Evolutionary conservation across 2,113 vertebrate genomes (phyloP), one percentile per base, ranked within the genome.

Genomic region (Boleophthalmus pectinirostris): DNA sequence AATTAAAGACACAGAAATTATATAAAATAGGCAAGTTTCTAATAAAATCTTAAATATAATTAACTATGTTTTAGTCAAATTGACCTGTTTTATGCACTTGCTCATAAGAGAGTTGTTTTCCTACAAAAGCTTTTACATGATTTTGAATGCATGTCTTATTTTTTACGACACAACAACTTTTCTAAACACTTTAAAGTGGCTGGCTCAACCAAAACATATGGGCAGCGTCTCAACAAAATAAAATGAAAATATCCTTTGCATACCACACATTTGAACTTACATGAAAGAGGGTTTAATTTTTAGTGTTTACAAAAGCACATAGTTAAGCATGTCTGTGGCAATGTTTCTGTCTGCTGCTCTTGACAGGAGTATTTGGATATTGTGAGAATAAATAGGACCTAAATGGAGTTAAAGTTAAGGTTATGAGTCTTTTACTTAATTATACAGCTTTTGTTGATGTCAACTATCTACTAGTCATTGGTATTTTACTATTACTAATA

Each of bases 221-320:
- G 57, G 57, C 25, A 60, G 13, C 5, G 6, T 60, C 24, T 60
- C 25, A 29, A 6, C 57, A 16, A 60, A 60, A 60, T 60, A 60
- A 60, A 60, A 29, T 60, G 24, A 60, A 60, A 29, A 60, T 60
- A 60, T 60, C 57, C 57, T 33, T 14, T 29, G 14, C 57, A 33
- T 33, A 60, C 57, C 57, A 33, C 57, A 38, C 61, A n/a, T 64
- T 64, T 64, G 33, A 38, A 35, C 29, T 18, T 18, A 38, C 61
- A 63, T 63, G 18, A 38, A 38, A 63, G 60, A 60, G 29, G 6
- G 57, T 33, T 33, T 18, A 15, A n/a, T 38, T 35, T 38, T 18
- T 13, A 33, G 1, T 33, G 25, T 61, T 61, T 61, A 61, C 29
- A 9, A 1, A 9, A 61, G 29, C 18, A n/a, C 29, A 35, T 20